Conservation (phyloP, 2,888 invertebrate species). For the Amaurobius ferox region DNA sequence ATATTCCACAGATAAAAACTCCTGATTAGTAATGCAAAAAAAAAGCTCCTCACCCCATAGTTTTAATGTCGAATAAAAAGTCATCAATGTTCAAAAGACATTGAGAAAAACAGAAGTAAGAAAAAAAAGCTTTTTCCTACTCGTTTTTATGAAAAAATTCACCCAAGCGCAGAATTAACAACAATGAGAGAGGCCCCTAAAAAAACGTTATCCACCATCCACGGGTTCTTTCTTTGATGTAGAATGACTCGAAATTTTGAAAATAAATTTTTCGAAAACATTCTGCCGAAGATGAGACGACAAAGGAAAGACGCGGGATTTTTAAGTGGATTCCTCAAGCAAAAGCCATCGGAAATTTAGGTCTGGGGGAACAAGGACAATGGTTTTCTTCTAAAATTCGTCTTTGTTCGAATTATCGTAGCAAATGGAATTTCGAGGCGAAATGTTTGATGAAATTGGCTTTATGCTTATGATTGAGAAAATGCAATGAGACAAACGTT, state of each 20-base stretch:
- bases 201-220: constrained; percentile 22
- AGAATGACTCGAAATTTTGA: constrained; percentile 10
- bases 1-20: constrained; percentile 30
- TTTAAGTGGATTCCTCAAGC: not conserved
- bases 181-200: constrained; percentile 26
- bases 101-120: not conserved
- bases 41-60: not conserved
- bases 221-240: constrained; percentile 27
- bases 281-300: not conserved
- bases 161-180: constrained; percentile 51
- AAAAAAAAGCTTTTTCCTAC: not conserved
- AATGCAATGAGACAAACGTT: not conserved
- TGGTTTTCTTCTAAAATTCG: not conserved
- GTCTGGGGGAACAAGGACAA: constrained; percentile 44
- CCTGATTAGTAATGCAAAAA: not conserved
- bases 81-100: not conserved
- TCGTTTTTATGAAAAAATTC: constrained; percentile 25
- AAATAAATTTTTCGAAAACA: constrained; percentile 20
- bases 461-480: not conserved
- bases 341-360: constrained; percentile 20
- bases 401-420: not conserved
- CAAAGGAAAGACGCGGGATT: not conserved
- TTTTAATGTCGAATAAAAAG: constrained; percentile 4
- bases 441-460: not conserved
- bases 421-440: not conserved